Evolutionary conservation across 2,113 vertebrate species (phyloP).

Genomic region (Clarias gariepinus): DNA sequence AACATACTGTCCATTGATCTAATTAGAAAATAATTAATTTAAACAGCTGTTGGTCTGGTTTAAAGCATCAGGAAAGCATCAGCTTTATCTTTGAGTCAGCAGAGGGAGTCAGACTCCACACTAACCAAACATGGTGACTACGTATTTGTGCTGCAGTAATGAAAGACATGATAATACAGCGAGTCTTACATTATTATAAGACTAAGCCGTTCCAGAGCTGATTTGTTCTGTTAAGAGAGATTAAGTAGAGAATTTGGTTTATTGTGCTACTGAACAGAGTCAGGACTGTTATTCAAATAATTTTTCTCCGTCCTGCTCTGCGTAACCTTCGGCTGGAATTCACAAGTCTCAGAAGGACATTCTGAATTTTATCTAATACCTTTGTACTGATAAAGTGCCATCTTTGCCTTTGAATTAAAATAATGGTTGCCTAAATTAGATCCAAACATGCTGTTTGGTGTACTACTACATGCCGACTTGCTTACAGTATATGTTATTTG

Average conservation of each 20-base stretch:
- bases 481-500: neutral
- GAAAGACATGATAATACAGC: neutral
- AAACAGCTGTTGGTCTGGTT: neutral
- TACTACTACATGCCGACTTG: neutral
- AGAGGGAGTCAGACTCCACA: slow-evolving; percentile 26
- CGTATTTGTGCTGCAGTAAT: neutral
- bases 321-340: neutral
- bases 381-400: neutral
- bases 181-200: neutral
- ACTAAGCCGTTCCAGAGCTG: neutral
- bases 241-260: neutral
- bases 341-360: neutral
- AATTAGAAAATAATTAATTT: too few species aligned
- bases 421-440: neutral
- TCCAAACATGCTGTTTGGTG: neutral
- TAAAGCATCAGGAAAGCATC: neutral
- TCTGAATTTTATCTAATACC: neutral
- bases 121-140: neutral
- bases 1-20: too few species aligned
- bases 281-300: neutral
- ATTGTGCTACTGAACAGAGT: neutral
- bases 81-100: neutral
- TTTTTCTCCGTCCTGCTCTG: too few species aligned
- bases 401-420: neutral
- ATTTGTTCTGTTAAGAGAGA: neutral